Percentiles rank a stretch among this genome's conserved stretches.
These are phyloP conservation scores for Periphyllus acericola DNA, from an alignment of 2,888 invertebrate genomes.

Conservation along the genomic window DNA sequence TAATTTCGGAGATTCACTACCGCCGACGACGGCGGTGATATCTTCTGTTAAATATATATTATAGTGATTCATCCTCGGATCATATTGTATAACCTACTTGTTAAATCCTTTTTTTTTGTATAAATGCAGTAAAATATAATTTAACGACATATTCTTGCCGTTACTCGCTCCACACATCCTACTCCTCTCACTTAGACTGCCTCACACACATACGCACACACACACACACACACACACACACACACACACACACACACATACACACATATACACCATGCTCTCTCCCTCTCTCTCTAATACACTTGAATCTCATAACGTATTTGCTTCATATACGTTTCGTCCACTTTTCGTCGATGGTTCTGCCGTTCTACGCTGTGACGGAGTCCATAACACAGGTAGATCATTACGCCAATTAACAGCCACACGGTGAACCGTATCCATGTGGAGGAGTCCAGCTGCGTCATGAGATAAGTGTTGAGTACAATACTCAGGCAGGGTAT, in stretches of 20 bases:
- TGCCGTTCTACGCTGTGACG: conserved; percentile 73
- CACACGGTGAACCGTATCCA: conserved; percentile 87
- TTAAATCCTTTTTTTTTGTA: neutral
- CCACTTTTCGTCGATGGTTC: neutral
- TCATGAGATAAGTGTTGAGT: conserved; percentile 86
- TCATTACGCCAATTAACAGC: conserved; percentile 83
- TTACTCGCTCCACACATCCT: neutral
- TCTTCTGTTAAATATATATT: neutral
- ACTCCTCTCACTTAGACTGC: neutral
- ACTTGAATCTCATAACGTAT: conserved; percentile 47
- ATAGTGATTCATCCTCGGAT: neutral
- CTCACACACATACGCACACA: too few relatives aligned
- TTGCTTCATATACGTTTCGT: conserved; percentile 46
- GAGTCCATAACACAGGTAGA: conserved; percentile 89
- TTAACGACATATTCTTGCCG: neutral
- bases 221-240: neutral
- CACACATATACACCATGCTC: neutral
- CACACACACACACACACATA: neutral
- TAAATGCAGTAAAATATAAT: neutral
- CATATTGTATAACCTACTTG: neutral
- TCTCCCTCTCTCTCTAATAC: neutral
- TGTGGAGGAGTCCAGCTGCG: conserved; percentile 79
- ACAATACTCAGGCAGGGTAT: conserved; percentile 84
- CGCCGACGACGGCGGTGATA: neutral
- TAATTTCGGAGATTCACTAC: neutral